A percentile compares a stretch with the other conserved stretches of the same genome.
phyloP scores from a whole-genome alignment of 2,888 invertebrate species.

The Mythimna loreyi region DNA sequence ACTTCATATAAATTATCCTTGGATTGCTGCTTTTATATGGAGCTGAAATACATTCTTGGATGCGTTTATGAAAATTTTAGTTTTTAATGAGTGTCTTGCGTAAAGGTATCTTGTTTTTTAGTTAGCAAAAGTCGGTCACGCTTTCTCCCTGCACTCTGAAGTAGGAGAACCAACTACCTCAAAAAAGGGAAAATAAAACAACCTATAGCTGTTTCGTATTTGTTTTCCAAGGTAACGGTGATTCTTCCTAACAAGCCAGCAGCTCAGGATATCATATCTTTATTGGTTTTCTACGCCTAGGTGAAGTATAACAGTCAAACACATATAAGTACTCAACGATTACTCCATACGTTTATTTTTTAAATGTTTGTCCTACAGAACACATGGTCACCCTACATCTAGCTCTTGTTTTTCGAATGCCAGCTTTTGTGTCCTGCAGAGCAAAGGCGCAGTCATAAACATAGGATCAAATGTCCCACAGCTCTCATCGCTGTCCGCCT shows the following conservation, averaged over 20 bases:
- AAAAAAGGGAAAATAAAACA: no score
- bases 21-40: neutral
- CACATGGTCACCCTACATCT: constrained; percentile 67
- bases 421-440: constrained; percentile 80
- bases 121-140: no score
- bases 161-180: no score
- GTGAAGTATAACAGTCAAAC: neutral
- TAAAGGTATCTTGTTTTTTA: no score
- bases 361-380: constrained; percentile 16
- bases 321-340: neutral
- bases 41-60: neutral
- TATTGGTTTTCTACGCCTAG: neutral
- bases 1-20: neutral
- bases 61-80: neutral
- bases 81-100: no score
- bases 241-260: no score
- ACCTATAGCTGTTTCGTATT: no score
- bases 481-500: constrained; percentile 31
- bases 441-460: constrained; percentile 77
- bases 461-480: constrained; percentile 58
- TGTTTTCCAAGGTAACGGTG: no score
- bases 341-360: neutral
- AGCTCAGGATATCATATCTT: no score
- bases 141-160: no score
- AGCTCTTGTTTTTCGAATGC: constrained; percentile 83